Percentiles rank a stretch among this genome's conserved stretches.
Conservation (phyloP, 2,113 vertebrate genomes). For the Phaethon lepturus region DNA sequence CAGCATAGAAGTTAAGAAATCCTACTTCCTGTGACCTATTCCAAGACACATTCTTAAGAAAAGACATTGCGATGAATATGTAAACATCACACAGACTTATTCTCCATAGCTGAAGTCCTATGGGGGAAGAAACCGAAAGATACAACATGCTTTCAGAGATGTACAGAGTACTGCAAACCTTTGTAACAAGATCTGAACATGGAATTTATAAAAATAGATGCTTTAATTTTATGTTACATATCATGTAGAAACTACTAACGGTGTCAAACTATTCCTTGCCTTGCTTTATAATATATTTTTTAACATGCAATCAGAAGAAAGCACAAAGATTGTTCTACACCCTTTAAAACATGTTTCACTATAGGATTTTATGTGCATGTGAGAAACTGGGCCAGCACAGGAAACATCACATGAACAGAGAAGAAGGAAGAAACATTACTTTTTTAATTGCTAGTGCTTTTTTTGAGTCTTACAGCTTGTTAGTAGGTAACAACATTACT, state of each 20-base stretch:
- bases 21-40: neutral
- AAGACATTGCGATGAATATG: neutral
- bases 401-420: neutral
- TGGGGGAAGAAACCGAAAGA: rapidly evolving
- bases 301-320: neutral
- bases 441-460: neutral
- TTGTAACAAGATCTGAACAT: neutral
- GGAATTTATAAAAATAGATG: neutral
- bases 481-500: neutral
- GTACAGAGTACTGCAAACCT: neutral
- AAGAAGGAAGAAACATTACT: neutral
- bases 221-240: neutral
- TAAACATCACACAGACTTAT: neutral
- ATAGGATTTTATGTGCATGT: neutral
- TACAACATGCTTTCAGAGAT: neutral
- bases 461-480: neutral
- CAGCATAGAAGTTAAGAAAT: neutral
- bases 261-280: neutral
- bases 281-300: neutral
- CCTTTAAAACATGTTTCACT: neutral
- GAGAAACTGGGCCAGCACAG: neutral
- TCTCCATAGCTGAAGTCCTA: neutral
- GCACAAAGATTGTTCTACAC: neutral
- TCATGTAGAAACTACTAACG: neutral
- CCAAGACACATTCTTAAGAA: neutral